phyloP scores from a whole-genome alignment of 2,797 vertebrate species.

The Aplochiton taeniatus region DNA sequence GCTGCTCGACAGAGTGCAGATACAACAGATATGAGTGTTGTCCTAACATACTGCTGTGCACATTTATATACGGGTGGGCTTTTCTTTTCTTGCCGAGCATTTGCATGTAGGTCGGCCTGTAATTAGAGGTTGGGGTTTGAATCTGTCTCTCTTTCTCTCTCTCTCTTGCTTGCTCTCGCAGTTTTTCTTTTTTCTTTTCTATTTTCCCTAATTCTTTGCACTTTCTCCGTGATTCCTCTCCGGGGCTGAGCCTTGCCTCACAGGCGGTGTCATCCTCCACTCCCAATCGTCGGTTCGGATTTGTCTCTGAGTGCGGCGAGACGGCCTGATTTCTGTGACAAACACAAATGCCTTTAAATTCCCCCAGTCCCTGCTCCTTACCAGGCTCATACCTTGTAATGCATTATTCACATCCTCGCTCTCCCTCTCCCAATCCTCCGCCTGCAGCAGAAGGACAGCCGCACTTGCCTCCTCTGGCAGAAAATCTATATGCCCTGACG shows the following conservation, averaged over 20 bases:
- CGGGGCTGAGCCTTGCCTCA: constrained; percentile 40
- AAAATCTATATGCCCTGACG: constrained; percentile 79
- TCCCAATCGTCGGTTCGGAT: constrained; percentile 61
- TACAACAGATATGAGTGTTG: too few species aligned
- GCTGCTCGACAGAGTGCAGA: too few species aligned
- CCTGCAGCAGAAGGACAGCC: constrained; percentile 70
- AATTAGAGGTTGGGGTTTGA: background rate
- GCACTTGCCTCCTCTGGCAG: constrained; percentile 73
- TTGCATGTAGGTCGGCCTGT: constrained; percentile 32
- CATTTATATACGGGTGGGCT: constrained; percentile 5
- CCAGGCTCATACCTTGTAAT: constrained; percentile 77
- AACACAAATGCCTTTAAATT: constrained; percentile 80
- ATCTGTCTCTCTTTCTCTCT: constrained; percentile 11
- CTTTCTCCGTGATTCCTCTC: constrained; percentile 20
- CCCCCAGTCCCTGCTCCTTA: constrained; percentile 65
- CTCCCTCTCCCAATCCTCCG: constrained; percentile 43
- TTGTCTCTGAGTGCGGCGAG: constrained; percentile 53
- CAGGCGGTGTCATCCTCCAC: constrained; percentile 55
- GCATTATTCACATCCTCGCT: constrained; percentile 78
- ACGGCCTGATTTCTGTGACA: constrained; percentile 75
- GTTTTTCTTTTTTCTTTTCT: background rate
- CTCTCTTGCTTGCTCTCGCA: background rate
- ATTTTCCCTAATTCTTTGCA: background rate
- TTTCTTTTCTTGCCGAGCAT: background rate
- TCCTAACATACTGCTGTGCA: too few species aligned